Base-by-base conservation (phyloP, 1,140 invertebrate genomes). In the Eubasilissa regina region DNA sequence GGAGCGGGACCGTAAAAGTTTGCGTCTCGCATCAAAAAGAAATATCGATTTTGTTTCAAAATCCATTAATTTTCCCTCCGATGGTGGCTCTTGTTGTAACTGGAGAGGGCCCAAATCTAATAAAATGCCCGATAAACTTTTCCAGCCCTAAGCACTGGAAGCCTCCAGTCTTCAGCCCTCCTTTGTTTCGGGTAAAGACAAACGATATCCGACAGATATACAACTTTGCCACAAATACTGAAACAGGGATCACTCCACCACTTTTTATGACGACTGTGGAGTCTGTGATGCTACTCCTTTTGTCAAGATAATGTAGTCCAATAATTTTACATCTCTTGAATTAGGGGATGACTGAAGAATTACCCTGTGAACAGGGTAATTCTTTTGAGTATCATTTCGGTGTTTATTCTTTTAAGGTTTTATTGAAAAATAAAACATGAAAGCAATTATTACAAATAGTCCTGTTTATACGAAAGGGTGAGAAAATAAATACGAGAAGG, bases 11-110 rank as follows among this genome's bases (percentile, higher is more conserved):
- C 44, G 75, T 74, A 79, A 79, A 79, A 79, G 21, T 79, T 79
- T 51, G 51, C 25, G 25, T 56, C 48, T 64, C 53, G 70, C 78
- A 77, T 77, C 75, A 77, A 77, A 77, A 77, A 77, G 75, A 77
- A 77, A 77, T 77, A 77, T 77, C 75, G 58, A 79, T 66, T 76
- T 72, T 70, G 75, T 76, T 76, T 77, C 75, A 76, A 80, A 80
- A 80, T 80, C 79, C 75, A 80, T 80, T 80, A 80, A 80, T 80
- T 76, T 55, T 56, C 10, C 66, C 56, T 25, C 45, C 25, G 58
- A 35, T 12, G 45, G 58, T 51, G 15, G 66, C n/a, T 53, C 48
- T 56, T 45, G 56, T 17, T n/a, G 72, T 13, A 55, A 72, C 53
- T 35, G 70, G 44, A 70, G 55, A 15, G 48, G 62, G 43, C 44